Evolutionary conservation across 1,140 invertebrate genomes (phyloP).

Genomic region (Asbolus verrucosus): DNA sequence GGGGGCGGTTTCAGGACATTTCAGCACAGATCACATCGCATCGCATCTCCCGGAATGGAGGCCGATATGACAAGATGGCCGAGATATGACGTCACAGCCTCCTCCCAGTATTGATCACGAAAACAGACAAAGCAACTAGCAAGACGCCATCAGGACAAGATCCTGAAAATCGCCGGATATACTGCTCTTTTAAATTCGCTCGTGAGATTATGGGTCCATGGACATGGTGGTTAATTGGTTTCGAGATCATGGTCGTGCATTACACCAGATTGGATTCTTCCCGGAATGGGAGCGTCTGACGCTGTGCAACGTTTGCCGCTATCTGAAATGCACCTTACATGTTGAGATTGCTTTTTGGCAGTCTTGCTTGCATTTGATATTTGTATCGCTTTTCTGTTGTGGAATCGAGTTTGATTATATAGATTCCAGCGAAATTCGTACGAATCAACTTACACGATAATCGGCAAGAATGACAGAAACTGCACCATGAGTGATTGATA

Average conservation of each 20-base stretch:
- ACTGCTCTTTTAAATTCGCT: neutral
- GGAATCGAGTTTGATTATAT: neutral
- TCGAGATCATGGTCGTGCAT: slow-evolving; percentile 24
- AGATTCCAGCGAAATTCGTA: neutral
- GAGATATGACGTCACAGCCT: slow-evolving; percentile 64
- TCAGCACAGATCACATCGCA: slow-evolving; percentile 59
- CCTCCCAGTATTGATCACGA: slow-evolving; percentile 62
- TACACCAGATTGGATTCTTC: slow-evolving; percentile 36
- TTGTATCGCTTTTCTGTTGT: neutral
- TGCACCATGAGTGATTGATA: no score
- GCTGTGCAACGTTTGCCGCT: neutral
- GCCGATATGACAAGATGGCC: slow-evolving; percentile 65
- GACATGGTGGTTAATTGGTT: slow-evolving; percentile 37
- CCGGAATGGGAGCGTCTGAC: slow-evolving; percentile 37
- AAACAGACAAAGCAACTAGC: slow-evolving; percentile 55
- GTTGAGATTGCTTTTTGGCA: slow-evolving; percentile 14
- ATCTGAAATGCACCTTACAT: slow-evolving; percentile 5
- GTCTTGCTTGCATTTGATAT: slow-evolving; percentile 8
- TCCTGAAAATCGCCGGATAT: slow-evolving; percentile 18
- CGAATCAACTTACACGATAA: no score
- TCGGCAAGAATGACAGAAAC: no score
- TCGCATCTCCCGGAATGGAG: slow-evolving; percentile 59
- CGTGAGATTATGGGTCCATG: neutral
- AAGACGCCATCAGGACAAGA: slow-evolving; percentile 39
- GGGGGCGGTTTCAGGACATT: slow-evolving; percentile 58